These are phyloP conservation scores for Tyto alba DNA, from an alignment of 2,113 vertebrate species.

Conservation along the genomic window DNA sequence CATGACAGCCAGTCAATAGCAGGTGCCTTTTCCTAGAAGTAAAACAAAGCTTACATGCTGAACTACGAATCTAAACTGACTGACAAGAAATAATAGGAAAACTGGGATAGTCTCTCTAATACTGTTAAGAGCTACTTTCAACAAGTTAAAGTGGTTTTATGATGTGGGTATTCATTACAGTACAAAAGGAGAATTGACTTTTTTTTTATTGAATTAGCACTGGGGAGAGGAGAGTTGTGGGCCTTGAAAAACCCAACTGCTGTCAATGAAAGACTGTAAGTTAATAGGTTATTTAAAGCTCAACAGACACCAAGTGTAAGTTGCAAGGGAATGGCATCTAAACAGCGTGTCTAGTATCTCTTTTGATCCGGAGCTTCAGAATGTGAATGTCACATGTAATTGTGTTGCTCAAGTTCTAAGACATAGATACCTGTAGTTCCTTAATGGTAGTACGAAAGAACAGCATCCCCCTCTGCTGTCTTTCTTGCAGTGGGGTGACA, in stretches of 20 bases:
- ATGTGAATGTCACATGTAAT: background rate
- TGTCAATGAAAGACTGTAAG: accelerated
- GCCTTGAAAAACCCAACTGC: background rate
- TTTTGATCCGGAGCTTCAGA: background rate
- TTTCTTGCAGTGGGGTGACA: slow-evolving; percentile 71
- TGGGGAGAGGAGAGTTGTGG: background rate
- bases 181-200: background rate
- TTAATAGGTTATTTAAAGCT: background rate
- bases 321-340: background rate
- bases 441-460: slow-evolving; percentile 77
- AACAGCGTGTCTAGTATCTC: background rate
- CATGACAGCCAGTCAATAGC: slow-evolving; percentile 87
- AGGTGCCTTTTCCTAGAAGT: slow-evolving; percentile 78
- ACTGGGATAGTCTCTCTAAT: background rate
- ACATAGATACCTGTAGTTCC: slow-evolving; percentile 78
- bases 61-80: background rate
- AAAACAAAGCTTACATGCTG: background rate
- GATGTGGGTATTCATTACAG: background rate
- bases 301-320: background rate
- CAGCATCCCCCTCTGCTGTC: slow-evolving; percentile 68
- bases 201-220: background rate
- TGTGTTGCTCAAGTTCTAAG: background rate
- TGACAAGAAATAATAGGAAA: background rate
- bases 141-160: background rate
- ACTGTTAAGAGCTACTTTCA: background rate